Percentiles rank a stretch among this genome's conserved stretches.
phyloP scores from a whole-genome alignment of 2,113 vertebrate species.

The Nestor notabilis region DNA sequence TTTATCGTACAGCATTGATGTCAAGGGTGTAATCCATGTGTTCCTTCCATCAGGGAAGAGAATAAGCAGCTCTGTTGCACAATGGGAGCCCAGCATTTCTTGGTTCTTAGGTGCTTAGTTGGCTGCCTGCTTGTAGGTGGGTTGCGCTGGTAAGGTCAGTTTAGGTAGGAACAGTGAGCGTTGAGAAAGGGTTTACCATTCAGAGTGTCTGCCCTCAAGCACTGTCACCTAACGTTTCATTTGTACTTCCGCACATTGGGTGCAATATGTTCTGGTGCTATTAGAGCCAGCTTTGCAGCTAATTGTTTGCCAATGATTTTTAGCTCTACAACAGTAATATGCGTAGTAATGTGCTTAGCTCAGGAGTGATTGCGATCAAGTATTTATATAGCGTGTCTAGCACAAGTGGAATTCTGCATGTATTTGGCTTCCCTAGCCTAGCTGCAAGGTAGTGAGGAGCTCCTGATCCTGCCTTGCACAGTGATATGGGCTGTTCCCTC shows the following conservation, averaged over 20 bases:
- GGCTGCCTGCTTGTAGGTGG: not conserved
- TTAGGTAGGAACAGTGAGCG: accelerated
- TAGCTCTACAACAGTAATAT: not conserved
- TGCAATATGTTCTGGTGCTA: accelerated
- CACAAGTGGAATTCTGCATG: not conserved
- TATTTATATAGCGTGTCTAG: not conserved
- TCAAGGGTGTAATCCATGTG: not conserved
- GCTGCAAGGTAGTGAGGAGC: not conserved
- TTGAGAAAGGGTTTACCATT: not conserved
- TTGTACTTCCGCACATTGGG: accelerated
- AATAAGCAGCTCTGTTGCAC: not conserved
- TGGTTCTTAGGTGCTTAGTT: accelerated
- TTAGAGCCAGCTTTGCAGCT: not conserved
- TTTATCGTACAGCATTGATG: not conserved
- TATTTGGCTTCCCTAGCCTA: not conserved
- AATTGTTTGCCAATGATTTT: not conserved
- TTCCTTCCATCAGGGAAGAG: not conserved
- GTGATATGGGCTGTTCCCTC: not conserved
- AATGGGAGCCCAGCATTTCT: accelerated
- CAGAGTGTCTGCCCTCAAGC: too few relatives aligned
- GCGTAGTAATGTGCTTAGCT: not conserved
- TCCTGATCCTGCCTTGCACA: not conserved
- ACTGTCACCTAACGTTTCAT: accelerated
- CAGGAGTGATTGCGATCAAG: not conserved
- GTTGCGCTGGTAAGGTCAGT: accelerated